Conservation (phyloP, 1,140 invertebrate species). For the Phortica variegata region DNA sequence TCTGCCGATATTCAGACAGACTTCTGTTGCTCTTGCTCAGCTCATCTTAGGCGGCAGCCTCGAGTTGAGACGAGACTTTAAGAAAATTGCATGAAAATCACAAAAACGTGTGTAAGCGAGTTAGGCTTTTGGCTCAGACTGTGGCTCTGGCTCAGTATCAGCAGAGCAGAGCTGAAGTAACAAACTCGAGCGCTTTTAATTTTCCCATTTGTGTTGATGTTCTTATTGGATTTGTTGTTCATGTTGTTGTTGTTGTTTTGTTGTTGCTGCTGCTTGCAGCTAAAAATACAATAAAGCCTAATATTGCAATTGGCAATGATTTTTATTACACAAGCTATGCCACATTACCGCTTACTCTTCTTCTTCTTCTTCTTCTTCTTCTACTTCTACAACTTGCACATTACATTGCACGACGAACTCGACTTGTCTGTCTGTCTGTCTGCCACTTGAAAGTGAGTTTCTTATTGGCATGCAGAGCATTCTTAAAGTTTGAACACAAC, state of each 20-base stretch:
- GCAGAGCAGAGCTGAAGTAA: not conserved
- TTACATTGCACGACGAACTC: too few relatives aligned
- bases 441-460: constrained; percentile 38
- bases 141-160: not conserved
- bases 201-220: not conserved
- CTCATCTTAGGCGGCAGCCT: constrained; percentile 8
- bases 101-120: constrained; percentile 49
- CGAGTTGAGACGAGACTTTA: constrained; percentile 13
- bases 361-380: too few relatives aligned
- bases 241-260: constrained; percentile 3
- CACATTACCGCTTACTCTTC: too few relatives aligned
- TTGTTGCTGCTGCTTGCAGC: constrained; percentile 25
- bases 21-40: not conserved
- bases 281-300: constrained; percentile 29
- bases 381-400: too few relatives aligned
- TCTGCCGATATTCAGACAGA: too few relatives aligned
- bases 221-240: not conserved
- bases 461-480: too few relatives aligned
- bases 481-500: too few relatives aligned
- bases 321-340: constrained; percentile 45
- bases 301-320: constrained; percentile 53
- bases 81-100: constrained; percentile 56
- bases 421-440: too few relatives aligned
- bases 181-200: constrained; percentile 2
- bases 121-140: constrained; percentile 6